Conservation (phyloP, 2,797 vertebrate genomes). For the Enteromius radiatus region DNA sequence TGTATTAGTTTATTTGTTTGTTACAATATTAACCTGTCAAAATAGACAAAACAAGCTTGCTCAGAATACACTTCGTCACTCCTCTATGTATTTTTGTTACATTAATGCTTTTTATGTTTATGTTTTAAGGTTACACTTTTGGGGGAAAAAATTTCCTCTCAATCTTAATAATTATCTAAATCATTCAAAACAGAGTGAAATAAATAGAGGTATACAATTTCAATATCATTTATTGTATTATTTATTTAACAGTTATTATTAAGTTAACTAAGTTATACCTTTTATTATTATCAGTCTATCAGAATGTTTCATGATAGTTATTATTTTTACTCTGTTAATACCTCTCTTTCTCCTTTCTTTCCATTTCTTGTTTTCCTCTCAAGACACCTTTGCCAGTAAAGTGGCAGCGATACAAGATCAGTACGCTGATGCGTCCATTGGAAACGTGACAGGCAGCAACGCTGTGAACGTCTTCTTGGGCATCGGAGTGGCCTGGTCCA, state of each 20-base stretch:
- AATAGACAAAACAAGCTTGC: not conserved
- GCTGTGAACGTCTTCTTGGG: conserved; percentile 99
- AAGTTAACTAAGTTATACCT: too few species aligned
- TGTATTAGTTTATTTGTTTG: not conserved
- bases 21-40: too few species aligned
- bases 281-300: not conserved
- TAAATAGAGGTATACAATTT: too few species aligned
- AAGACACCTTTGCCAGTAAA: conserved; percentile 98
- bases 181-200: not conserved
- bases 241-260: not conserved
- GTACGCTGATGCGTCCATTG: conserved; percentile 97
- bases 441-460: conserved; percentile 98
- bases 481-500: conserved; percentile 98
- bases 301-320: not conserved
- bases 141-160: not conserved
- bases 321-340: not conserved
- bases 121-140: not conserved
- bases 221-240: not conserved
- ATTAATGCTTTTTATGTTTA: not conserved
- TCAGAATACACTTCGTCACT: not conserved
- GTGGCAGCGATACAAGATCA: conserved; percentile 98
- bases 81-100: not conserved
- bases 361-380: conserved; percentile 5
- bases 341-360: not conserved
- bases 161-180: not conserved